Conservation (phyloP, 2,888 invertebrate species). For the Pyrochroa serraticornis region DNA sequence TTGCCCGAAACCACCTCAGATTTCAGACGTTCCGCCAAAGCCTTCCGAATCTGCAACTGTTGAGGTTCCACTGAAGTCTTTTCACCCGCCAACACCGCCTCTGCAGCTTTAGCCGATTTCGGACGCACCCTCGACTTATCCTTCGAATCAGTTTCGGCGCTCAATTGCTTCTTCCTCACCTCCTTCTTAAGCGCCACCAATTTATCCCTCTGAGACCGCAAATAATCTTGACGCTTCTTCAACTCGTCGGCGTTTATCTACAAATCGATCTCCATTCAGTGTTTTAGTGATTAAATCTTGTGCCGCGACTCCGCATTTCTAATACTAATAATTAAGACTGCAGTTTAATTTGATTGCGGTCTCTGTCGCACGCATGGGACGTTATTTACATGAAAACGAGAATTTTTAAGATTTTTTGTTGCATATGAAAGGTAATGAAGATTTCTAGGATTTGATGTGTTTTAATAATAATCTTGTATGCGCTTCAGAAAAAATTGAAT, state of each 20-base stretch:
- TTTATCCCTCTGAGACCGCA: slow-evolving; percentile 89
- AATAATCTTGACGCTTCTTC: slow-evolving; percentile 80
- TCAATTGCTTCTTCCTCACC: slow-evolving; percentile 81
- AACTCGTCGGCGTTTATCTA: slow-evolving; percentile 69
- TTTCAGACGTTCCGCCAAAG: slow-evolving; percentile 83
- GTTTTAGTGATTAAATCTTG: no score
- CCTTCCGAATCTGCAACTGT: slow-evolving; percentile 79
- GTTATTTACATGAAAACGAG: no score
- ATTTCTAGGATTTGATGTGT: no score
- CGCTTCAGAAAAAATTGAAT: no score
- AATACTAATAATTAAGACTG: no score
- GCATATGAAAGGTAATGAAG: no score
- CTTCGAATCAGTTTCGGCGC: slow-evolving; percentile 61
- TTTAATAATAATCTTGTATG: no score
- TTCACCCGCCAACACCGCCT: slow-evolving; percentile 65
- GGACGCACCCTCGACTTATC: slow-evolving; percentile 60
- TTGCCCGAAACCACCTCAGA: slow-evolving; percentile 74
- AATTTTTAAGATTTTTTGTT: no score
- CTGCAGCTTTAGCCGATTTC: slow-evolving; percentile 77
- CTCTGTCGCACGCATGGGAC: no score
- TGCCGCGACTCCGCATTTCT: no score
- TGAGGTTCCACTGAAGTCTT: slow-evolving; percentile 59
- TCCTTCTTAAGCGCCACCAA: slow-evolving; percentile 87
- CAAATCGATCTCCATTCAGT: no score
- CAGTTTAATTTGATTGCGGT: no score